phyloP scores from a whole-genome alignment of 1,140 invertebrate species.

The Cyrtorhinus lividipennis region DNA sequence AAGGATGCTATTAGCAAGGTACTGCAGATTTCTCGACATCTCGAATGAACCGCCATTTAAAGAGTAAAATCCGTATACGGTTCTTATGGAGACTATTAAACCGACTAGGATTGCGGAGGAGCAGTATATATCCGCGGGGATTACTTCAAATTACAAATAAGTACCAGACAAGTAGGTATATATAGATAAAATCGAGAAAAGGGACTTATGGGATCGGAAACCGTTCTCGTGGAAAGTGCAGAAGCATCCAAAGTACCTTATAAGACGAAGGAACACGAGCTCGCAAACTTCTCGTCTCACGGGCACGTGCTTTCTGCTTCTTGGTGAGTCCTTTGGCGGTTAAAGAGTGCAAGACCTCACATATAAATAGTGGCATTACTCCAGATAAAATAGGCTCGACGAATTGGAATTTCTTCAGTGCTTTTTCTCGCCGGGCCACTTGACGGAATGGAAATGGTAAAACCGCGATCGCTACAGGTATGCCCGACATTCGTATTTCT shows the following conservation, averaged over 20 bases:
- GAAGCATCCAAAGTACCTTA: background rate
- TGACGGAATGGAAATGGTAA: background rate
- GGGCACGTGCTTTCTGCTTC: background rate
- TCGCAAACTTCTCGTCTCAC: background rate
- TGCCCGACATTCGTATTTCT: background rate
- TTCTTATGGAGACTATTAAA: background rate
- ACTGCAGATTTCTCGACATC: too few species aligned
- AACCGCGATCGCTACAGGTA: background rate
- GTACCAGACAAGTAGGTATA: background rate
- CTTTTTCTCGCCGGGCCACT: background rate
- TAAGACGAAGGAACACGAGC: background rate
- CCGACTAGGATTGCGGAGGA: background rate
- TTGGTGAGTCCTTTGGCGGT: background rate
- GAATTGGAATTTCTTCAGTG: background rate
- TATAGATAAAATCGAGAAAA: background rate
- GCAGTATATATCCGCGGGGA: background rate
- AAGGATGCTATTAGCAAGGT: too few species aligned
- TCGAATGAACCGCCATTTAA: too few species aligned
- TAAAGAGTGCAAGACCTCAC: background rate
- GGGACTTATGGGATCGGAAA: background rate
- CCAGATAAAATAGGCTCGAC: background rate
- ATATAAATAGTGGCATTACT: background rate
- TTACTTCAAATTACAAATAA: background rate
- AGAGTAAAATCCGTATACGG: background rate
- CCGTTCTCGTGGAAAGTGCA: background rate